Percentiles rank a stretch among this genome's conserved stretches.
Evolutionary conservation across 2,888 invertebrate species (phyloP).

Genomic region (Rhorus exstirpatorius): DNA sequence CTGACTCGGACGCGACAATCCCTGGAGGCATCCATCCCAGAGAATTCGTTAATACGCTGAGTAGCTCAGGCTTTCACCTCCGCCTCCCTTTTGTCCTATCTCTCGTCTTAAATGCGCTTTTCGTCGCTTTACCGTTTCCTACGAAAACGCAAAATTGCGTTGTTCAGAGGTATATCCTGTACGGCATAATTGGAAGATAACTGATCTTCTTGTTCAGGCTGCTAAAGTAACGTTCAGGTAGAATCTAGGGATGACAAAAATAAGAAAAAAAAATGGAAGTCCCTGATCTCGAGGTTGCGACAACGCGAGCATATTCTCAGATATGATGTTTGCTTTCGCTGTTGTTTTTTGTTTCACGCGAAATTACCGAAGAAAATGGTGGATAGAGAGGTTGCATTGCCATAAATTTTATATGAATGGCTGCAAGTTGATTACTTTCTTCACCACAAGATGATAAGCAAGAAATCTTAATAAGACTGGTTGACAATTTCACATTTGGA

Average conservation of each 20-base stretch:
- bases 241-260: neutral
- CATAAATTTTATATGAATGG: neutral
- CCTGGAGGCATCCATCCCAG: slow-evolving; percentile 58
- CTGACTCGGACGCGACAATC: slow-evolving; percentile 41
- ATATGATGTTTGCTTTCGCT: neutral
- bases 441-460: neutral
- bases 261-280: neutral
- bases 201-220: neutral
- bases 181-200: slow-evolving; percentile 5
- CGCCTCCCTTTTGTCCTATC: slow-evolving; percentile 28
- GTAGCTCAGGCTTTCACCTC: slow-evolving; percentile 55
- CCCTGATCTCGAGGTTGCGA: neutral
- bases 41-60: slow-evolving; percentile 68
- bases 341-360: no score
- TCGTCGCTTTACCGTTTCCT: neutral
- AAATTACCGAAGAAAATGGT: neutral
- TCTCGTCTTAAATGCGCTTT: slow-evolving; percentile 19
- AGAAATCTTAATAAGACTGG: neutral
- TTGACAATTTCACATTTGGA: neutral
- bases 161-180: neutral
- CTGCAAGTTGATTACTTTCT: neutral
- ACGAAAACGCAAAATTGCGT: slow-evolving; percentile 24
- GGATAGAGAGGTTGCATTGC: no score
- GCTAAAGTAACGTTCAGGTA: neutral
- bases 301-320: neutral